Conservation (phyloP, 1,140 invertebrate species). For the Papilio polytes region DNA sequence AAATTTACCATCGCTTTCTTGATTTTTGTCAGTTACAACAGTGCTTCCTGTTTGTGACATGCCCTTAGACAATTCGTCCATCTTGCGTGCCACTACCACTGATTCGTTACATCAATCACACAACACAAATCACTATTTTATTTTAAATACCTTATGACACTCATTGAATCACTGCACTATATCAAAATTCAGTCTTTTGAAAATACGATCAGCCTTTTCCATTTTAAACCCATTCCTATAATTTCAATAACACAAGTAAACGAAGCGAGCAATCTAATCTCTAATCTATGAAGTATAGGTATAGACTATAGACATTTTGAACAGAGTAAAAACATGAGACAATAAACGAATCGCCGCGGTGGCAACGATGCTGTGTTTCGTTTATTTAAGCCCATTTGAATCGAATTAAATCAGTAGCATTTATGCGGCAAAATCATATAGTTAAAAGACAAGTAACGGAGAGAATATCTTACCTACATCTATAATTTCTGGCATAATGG, state of each 20-base stretch:
- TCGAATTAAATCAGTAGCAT: too few relatives aligned
- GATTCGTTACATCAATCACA: conserved; percentile 81
- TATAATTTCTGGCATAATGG: too few relatives aligned
- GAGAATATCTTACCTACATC: too few relatives aligned
- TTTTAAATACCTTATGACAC: conserved; percentile 60
- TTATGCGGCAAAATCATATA: too few relatives aligned
- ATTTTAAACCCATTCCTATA: conserved; percentile 75
- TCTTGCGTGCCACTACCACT: conserved; percentile 80
- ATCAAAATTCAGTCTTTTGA: conserved; percentile 64
- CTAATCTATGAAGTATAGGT: conserved; percentile 45
- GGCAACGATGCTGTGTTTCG: background rate
- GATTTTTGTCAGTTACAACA: conserved; percentile 79
- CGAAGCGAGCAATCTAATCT: conserved; percentile 54
- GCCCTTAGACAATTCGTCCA: conserved; percentile 83
- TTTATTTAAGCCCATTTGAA: background rate
- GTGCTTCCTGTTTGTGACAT: conserved; percentile 83
- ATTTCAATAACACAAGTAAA: conserved; percentile 66
- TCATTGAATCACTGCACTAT: conserved; percentile 64
- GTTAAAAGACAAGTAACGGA: too few relatives aligned
- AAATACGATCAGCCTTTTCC: conserved; percentile 67
- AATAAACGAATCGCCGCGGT: background rate
- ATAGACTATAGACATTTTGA: conserved; percentile 23
- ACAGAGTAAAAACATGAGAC: conserved; percentile 9
- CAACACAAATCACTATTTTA: conserved; percentile 72
- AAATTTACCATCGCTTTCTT: conserved; percentile 77